Percentiles rank a stretch among this genome's conserved stretches.
phyloP scores from a whole-genome alignment of 2,797 vertebrate species.

The Sebastes hubbsi region DNA sequence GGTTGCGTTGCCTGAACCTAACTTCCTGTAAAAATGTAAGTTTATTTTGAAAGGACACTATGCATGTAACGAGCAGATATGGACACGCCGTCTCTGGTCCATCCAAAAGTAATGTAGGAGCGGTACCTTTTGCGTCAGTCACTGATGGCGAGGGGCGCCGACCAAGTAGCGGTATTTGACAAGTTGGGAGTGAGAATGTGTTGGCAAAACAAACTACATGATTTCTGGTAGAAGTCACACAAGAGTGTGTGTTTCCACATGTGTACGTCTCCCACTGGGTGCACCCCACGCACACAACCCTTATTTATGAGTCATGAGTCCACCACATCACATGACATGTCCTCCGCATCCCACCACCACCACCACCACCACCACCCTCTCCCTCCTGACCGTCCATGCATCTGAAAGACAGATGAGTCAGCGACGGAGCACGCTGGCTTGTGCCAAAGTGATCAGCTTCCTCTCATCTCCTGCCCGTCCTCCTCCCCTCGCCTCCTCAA shows the following conservation, averaged over 20 bases:
- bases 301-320: slow-evolving; percentile 53
- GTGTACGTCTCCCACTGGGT: not conserved
- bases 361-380: not conserved
- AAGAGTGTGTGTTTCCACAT: not conserved
- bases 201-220: not conserved
- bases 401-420: slow-evolving; percentile 70
- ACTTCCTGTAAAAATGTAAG: no score
- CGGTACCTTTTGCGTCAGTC: no score
- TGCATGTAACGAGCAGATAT: no score
- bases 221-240: not conserved
- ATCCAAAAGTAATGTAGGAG: no score
- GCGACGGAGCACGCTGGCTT: slow-evolving; percentile 25
- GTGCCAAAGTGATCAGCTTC: slow-evolving; percentile 51
- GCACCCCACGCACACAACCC: not conserved
- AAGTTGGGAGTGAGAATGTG: no score
- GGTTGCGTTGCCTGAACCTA: no score
- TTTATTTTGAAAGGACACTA: no score
- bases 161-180: no score
- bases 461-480: slow-evolving; percentile 47
- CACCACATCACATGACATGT: slow-evolving; percentile 35
- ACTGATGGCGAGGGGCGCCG: no score
- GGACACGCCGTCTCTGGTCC: no score
- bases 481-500: slow-evolving; percentile 15
- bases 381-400: not conserved
- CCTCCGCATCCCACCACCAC: slow-evolving; percentile 26